These are phyloP conservation scores for Allophyes oxyacanthae DNA, from an alignment of 2,888 invertebrate species.

Conservation along the genomic window DNA sequence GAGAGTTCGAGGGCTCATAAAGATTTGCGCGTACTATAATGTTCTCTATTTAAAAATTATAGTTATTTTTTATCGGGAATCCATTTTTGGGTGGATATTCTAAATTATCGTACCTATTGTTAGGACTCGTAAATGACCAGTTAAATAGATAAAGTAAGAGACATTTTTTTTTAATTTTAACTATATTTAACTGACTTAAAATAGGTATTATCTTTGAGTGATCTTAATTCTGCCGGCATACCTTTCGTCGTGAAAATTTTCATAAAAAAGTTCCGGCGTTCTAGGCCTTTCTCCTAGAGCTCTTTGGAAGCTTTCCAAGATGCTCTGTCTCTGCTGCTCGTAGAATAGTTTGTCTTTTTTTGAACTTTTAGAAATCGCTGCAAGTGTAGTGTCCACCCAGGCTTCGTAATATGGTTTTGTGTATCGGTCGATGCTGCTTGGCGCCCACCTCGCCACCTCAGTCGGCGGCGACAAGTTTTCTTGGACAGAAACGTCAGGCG, in stretches of 20 bases:
- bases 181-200: too few species aligned
- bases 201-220: constrained; percentile 52
- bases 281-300: constrained; percentile 53
- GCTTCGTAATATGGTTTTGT: constrained; percentile 81
- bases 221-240: constrained; percentile 76
- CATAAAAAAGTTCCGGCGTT: constrained; percentile 67
- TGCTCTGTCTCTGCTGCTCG: constrained; percentile 30
- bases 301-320: constrained; percentile 58
- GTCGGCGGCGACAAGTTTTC: constrained; percentile 65
- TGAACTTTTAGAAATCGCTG: constrained; percentile 67
- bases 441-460: constrained; percentile 78
- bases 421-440: constrained; percentile 64
- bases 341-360: constrained; percentile 58
- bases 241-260: constrained; percentile 67
- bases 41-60: too few species aligned
- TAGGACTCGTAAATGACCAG: too few species aligned
- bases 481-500: constrained; percentile 22
- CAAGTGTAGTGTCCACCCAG: constrained; percentile 76
- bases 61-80: too few species aligned
- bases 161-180: too few species aligned
- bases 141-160: too few species aligned
- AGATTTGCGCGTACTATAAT: too few species aligned
- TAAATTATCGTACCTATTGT: too few species aligned
- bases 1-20: too few species aligned
- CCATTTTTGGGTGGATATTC: too few species aligned